These are phyloP conservation scores for Neodon shergylaensis DNA, from an alignment of 2,113 vertebrate genomes.

Conservation along the genomic window DNA sequence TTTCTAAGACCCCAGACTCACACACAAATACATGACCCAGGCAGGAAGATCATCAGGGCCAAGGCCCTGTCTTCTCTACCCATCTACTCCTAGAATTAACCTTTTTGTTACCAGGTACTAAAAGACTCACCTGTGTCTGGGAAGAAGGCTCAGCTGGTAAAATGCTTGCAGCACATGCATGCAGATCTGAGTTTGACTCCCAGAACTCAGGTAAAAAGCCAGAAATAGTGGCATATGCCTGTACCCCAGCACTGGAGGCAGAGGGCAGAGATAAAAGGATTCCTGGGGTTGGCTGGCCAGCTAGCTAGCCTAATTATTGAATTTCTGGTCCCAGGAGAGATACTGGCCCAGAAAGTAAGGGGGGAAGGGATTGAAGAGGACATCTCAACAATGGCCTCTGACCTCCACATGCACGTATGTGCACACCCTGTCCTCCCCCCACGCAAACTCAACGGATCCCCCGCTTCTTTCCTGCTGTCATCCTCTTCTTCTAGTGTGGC, in stretches of 20 bases:
- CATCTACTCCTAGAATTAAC: conserved; percentile 38
- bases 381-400: background rate
- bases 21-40: background rate
- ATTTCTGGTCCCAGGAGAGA: background rate
- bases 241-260: too few species aligned
- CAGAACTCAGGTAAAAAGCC: background rate
- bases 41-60: conserved; percentile 29
- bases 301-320: background rate
- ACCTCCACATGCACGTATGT: background rate
- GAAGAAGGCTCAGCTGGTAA: background rate
- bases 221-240: too few species aligned
- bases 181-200: background rate
- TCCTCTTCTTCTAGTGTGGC: background rate
- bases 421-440: too few species aligned
- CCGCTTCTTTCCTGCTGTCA: conserved; percentile 54
- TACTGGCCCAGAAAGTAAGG: background rate
- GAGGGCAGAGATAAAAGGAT: background rate
- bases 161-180: background rate
- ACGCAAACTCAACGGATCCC: conserved; percentile 30
- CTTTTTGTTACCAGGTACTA: conserved; percentile 71
- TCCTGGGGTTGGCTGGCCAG: background rate
- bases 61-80: background rate
- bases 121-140: background rate
- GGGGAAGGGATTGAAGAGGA: background rate
- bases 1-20: conserved; percentile 1